phyloP scores from a whole-genome alignment of 2,888 invertebrate genomes.

The Alsophila aescularia region DNA sequence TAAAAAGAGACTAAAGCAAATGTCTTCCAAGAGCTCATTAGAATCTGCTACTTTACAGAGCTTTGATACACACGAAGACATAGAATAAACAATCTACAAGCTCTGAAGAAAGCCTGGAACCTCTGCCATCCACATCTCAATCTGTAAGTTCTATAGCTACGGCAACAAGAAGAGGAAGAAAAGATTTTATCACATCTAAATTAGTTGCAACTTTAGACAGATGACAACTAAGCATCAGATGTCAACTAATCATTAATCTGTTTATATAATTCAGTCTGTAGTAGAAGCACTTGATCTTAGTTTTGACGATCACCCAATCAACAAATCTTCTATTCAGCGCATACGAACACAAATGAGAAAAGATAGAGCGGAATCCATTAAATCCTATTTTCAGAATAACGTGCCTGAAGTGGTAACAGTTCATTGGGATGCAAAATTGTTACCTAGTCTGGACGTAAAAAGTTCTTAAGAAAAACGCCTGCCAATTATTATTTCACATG shows the following conservation, averaged over 20 bases:
- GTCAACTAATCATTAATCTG: conserved; percentile 30
- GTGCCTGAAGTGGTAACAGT: conserved; percentile 45
- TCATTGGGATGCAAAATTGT: conserved; percentile 53
- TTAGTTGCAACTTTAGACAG: neutral
- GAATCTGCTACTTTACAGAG: conserved; percentile 13
- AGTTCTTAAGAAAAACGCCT: conserved; percentile 44
- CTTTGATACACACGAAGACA: too few species aligned
- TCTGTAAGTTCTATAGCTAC: too few species aligned
- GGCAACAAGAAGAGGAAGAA: too few species aligned
- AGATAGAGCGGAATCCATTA: conserved; percentile 42
- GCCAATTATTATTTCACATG: conserved; percentile 22
- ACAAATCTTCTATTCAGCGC: neutral
- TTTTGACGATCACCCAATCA: neutral
- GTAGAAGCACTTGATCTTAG: conserved; percentile 16
- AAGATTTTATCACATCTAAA: too few species aligned
- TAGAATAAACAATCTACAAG: too few species aligned
- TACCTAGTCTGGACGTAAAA: conserved; percentile 40
- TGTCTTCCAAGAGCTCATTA: conserved; percentile 41
- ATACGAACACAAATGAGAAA: neutral
- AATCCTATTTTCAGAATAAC: conserved; percentile 48
- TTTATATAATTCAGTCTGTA: conserved; percentile 25
- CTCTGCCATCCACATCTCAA: too few species aligned
- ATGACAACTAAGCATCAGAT: conserved; percentile 30
- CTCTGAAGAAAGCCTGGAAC: too few species aligned
- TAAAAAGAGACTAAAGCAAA: conserved; percentile 35